Conservation (phyloP, 2,888 invertebrate genomes). For the Abscondita cerata region DNA sequence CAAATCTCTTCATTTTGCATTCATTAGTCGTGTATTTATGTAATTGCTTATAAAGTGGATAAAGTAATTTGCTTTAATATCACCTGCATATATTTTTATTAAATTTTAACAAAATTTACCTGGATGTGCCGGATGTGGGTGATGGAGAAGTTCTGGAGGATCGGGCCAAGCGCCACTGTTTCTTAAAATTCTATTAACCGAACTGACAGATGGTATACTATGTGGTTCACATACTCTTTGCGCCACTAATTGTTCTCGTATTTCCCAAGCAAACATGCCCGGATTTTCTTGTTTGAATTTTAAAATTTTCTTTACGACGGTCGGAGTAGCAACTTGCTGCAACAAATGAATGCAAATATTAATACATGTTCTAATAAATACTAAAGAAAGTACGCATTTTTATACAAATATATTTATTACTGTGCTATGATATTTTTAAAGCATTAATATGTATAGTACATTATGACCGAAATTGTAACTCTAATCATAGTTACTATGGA, state of each 20-base stretch:
- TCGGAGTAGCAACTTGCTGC: constrained; percentile 96
- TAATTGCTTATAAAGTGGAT: neutral
- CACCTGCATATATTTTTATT: neutral
- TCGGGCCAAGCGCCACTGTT: constrained; percentile 86
- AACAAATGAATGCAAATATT: constrained; percentile 33
- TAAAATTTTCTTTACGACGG: constrained; percentile 93
- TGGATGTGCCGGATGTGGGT: constrained; percentile 48
- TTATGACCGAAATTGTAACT: too few relatives aligned
- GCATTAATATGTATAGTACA: too few relatives aligned
- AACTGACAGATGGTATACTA: constrained; percentile 92
- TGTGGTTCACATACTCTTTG: constrained; percentile 91
- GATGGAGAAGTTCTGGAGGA: constrained; percentile 57
- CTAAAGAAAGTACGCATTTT: too few relatives aligned
- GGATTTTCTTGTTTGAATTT: constrained; percentile 95
- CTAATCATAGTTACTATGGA: too few relatives aligned
- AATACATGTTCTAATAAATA: too few relatives aligned
- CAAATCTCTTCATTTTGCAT: neutral
- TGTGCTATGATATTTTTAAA: too few relatives aligned
- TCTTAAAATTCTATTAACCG: constrained; percentile 90
- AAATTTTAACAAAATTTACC: constrained; percentile 37
- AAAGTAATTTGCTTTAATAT: neutral
- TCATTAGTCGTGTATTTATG: neutral
- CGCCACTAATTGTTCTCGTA: constrained; percentile 85
- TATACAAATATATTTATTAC: too few relatives aligned
- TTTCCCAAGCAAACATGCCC: constrained; percentile 97